Evolutionary conservation across 2,888 invertebrate genomes (phyloP).

Genomic region (Plutella xylostella): DNA sequence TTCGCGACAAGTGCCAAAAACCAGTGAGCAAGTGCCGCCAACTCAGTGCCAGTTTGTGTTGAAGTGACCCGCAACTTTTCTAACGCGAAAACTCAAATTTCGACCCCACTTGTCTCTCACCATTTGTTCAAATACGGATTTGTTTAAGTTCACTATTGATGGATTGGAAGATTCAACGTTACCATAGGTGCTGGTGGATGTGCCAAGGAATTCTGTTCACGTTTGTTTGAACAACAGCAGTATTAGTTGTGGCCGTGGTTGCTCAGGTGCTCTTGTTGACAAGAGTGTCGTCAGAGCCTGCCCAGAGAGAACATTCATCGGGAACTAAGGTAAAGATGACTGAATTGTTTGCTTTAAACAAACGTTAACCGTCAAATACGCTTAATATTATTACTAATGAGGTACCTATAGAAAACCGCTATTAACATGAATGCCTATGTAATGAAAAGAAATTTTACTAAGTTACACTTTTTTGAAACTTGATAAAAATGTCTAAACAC

Average conservation of each 20-base stretch:
- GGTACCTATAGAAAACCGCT: too few species aligned
- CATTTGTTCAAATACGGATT: conserved; percentile 42
- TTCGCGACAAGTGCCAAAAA: conserved; percentile 45
- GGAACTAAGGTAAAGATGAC: conserved; percentile 39
- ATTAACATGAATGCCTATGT: too few species aligned
- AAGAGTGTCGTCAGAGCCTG: conserved; percentile 33
- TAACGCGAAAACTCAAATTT: not conserved
- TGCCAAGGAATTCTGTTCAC: conserved; percentile 57
- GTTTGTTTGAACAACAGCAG: conserved; percentile 56
- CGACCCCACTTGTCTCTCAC: conserved; percentile 3
- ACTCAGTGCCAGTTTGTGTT: conserved; percentile 36
- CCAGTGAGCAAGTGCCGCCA: conserved; percentile 27
- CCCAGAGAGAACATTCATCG: conserved; percentile 28
- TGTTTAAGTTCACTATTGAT: conserved; percentile 52
- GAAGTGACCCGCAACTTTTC: conserved; percentile 30
- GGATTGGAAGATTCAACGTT: conserved; percentile 53
- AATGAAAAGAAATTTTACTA: too few species aligned
- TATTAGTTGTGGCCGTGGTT: conserved; percentile 43
- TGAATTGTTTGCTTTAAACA: not conserved
- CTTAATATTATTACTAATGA: not conserved
- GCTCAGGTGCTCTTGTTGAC: conserved; percentile 54
- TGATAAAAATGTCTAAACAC: too few species aligned
- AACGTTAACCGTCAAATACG: not conserved
- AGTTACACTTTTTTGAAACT: too few species aligned
- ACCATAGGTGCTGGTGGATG: conserved; percentile 44